Evolutionary conservation across 2,113 vertebrate species (phyloP).

Genomic region (Hippolais icterina): DNA sequence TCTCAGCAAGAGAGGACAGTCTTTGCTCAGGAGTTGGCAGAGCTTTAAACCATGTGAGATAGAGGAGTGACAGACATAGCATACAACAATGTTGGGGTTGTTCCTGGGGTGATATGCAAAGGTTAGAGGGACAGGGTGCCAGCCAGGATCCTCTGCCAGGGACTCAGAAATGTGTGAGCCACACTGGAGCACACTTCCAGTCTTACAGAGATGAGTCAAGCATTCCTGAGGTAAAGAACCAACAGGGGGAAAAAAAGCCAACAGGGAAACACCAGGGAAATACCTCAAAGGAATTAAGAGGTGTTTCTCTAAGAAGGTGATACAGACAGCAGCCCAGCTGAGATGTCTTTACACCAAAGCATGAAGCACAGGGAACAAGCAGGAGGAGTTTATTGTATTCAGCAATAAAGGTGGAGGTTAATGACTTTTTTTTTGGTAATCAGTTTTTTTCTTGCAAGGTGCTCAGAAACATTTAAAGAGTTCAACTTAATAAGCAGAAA

Average conservation of each 20-base stretch:
- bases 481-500: not conserved
- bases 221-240: not conserved
- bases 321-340: not conserved
- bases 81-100: not conserved
- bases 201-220: not conserved
- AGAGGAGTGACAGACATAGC: not conserved
- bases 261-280: not conserved
- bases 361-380: not conserved
- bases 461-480: not conserved
- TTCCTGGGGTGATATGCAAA: not conserved
- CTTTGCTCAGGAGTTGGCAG: not conserved
- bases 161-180: not conserved
- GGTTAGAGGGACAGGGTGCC: not conserved
- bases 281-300: not conserved
- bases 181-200: not conserved
- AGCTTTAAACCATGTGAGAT: not conserved
- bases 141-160: fast-evolving
- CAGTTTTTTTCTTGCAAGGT: not conserved
- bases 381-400: not conserved
- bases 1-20: not conserved
- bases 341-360: not conserved
- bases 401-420: not conserved
- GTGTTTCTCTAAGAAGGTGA: not conserved
- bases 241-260: not conserved
- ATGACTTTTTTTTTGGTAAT: not conserved